Evolutionary conservation across 2,888 invertebrate genomes (phyloP).

Genomic region (Glomeris marginata): DNA sequence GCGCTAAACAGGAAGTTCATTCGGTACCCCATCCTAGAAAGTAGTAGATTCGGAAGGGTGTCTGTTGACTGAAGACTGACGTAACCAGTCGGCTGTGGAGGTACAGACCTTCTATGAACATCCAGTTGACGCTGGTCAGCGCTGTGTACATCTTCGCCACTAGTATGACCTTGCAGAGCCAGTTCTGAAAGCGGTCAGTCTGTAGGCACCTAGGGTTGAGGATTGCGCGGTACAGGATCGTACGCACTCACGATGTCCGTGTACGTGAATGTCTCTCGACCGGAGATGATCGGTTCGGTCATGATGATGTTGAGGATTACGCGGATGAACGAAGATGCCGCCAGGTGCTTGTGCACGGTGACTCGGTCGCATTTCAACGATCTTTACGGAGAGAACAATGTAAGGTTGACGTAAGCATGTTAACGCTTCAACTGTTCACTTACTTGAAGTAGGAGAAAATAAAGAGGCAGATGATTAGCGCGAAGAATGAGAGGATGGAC

Average conservation of each 20-base stretch:
- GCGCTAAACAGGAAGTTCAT: too few relatives aligned
- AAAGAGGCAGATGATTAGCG: constrained; percentile 29
- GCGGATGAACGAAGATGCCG: constrained; percentile 32
- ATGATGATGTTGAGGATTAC: constrained; percentile 31
- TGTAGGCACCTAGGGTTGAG: too few relatives aligned
- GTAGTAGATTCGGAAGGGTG: constrained; percentile 38
- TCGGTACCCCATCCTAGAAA: constrained; percentile 43
- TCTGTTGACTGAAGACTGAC: constrained; percentile 38
- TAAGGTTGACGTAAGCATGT: too few relatives aligned
- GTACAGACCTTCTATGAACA: constrained; percentile 38
- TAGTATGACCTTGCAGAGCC: constrained; percentile 37
- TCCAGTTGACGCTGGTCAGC: constrained; percentile 42
- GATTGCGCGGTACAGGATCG: too few relatives aligned
- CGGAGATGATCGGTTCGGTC: constrained; percentile 31
- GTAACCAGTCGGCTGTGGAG: constrained; percentile 37
- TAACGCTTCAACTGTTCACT: neutral
- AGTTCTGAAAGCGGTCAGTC: too few relatives aligned
- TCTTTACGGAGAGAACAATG: constrained; percentile 21
- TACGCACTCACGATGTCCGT: neutral
- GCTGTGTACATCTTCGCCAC: constrained; percentile 36
- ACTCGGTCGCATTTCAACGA: constrained; percentile 31
- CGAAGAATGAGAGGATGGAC: constrained; percentile 28
- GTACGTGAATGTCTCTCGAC: constrained; percentile 13
- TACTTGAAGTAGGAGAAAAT: constrained; percentile 20
- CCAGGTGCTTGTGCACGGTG: constrained; percentile 31